Evolutionary conservation across 1,140 invertebrate genomes (phyloP).

Genomic region (Meteorus sp.): DNA sequence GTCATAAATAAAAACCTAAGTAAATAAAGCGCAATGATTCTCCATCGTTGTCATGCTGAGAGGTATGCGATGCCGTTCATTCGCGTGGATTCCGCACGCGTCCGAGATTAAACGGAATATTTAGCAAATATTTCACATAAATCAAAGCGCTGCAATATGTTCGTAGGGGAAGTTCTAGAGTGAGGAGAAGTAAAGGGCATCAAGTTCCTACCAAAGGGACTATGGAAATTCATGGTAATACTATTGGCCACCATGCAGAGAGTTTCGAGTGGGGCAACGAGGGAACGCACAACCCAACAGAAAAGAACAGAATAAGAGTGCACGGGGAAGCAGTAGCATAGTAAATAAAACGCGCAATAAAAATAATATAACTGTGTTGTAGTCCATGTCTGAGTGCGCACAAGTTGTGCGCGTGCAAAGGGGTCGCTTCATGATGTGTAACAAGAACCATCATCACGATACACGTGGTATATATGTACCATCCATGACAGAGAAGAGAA

Average conservation of each 20-base stretch:
- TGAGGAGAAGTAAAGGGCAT: too few species aligned
- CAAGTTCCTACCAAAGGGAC: too few species aligned
- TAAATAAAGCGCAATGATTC: too few species aligned
- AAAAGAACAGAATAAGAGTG: constrained; percentile 22
- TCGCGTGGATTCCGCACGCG: constrained; percentile 38
- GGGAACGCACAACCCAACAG: constrained; percentile 6
- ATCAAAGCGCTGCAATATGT: constrained; percentile 57
- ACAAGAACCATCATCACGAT: too few species aligned
- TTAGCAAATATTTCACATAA: constrained; percentile 59
- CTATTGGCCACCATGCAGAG: constrained; percentile 44
- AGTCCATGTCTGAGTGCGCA: too few species aligned
- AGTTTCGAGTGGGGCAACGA: constrained; percentile 24
- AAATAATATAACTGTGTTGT: constrained; percentile 12
- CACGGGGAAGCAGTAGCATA: background rate
- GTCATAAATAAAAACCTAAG: too few species aligned
- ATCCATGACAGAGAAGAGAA: too few species aligned
- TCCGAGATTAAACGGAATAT: constrained; percentile 56
- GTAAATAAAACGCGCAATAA: background rate
- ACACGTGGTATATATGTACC: background rate
- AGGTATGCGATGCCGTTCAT: constrained; percentile 29
- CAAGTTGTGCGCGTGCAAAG: too few species aligned
- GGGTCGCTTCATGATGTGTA: too few species aligned
- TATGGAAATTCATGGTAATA: constrained; percentile 59
- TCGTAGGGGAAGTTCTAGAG: constrained; percentile 39
- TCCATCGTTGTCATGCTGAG: constrained; percentile 17